Base-by-base conservation (phyloP, 2,797 vertebrate species). In the Glyptemys insculpta region DNA sequence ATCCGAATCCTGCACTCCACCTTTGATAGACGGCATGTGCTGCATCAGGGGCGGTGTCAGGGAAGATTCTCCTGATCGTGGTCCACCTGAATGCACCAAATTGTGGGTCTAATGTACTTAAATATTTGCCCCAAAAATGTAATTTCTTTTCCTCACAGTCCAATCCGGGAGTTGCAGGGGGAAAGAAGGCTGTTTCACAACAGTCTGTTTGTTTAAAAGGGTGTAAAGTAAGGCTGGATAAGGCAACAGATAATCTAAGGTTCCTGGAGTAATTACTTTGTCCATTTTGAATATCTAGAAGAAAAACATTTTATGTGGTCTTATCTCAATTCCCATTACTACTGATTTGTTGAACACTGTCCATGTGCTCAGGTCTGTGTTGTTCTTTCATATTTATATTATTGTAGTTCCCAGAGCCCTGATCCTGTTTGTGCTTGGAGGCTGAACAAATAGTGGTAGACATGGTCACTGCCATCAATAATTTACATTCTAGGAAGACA, bases 301-400 rank as follows among this genome's bases (percentile, higher is more conserved):
- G 68, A 44, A 74, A 74, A 74, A 44, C n/a, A 74, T 74, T 74
- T 23, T 44, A 74, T 44, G 19, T 41, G 37, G 3, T 44, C 41
- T 74, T 65, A 27, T 37, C 72, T 74, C 72, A 4, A 14, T 25
- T 74, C 62, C 31, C 34, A 65, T 65, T n/a, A n/a, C 34, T 65
- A 16, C 4, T 34, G 31, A 62, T 16, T 65, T 65, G 34, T 7
- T 44, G 72, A 44, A 74, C 41, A 6, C 19, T 27, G 72, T 12
- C n/a, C 23, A 0, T 5, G 11, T 80, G 82, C 1, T 0, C n/a
- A 44, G 50, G 1, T 82, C 81, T 59, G 2, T 85, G 18, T 59
- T 79, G 12, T 5, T 19, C 0, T 84, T 90, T 78, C 12, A 44
- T 44, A 72, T 27, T 52, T 85, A 44, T 23, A 74, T 44, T 74